Evolutionary conservation across 2,888 invertebrate species (phyloP).

Genomic region (Pseudanteris insignis): DNA sequence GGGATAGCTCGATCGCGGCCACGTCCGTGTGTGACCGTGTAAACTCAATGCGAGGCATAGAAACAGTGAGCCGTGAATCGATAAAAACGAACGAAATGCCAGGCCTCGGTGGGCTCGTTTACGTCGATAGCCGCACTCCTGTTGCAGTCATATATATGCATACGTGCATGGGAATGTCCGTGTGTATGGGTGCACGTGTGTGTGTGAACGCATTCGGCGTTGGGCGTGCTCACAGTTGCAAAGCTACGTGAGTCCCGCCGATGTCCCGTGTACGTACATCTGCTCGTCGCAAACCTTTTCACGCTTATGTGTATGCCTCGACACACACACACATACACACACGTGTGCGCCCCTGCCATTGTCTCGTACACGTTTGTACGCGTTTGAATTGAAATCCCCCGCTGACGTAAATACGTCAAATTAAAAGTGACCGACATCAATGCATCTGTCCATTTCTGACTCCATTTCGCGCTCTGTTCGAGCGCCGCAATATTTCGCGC

Average conservation of each 20-base stretch:
- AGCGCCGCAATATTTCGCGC: neutral
- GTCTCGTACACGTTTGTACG: constrained; percentile 21
- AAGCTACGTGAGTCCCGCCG: no score
- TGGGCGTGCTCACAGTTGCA: no score
- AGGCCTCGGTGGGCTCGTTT: constrained; percentile 42
- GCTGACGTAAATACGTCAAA: constrained; percentile 31
- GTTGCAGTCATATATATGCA: constrained; percentile 25
- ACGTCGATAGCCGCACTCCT: constrained; percentile 35
- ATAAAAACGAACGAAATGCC: constrained; percentile 46
- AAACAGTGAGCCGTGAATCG: constrained; percentile 45
- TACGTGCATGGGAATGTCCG: no score
- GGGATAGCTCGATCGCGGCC: no score
- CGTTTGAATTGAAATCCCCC: constrained; percentile 8
- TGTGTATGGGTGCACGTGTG: no score
- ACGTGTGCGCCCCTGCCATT: constrained; percentile 10
- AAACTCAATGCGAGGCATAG: constrained; percentile 36
- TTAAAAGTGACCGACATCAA: constrained; percentile 36
- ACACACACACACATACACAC: constrained; percentile 23
- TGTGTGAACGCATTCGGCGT: no score
- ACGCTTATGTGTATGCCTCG: no score
- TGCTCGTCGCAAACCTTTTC: no score
- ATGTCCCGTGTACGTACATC: no score
- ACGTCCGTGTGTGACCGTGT: no score
- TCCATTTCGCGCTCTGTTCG: constrained; percentile 12
- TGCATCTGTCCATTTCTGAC: constrained; percentile 26